A percentile compares a stretch with the other conserved stretches of the same genome.
Conservation (phyloP, 1,140 invertebrate genomes). For the Paraescarpia echinospica region DNA sequence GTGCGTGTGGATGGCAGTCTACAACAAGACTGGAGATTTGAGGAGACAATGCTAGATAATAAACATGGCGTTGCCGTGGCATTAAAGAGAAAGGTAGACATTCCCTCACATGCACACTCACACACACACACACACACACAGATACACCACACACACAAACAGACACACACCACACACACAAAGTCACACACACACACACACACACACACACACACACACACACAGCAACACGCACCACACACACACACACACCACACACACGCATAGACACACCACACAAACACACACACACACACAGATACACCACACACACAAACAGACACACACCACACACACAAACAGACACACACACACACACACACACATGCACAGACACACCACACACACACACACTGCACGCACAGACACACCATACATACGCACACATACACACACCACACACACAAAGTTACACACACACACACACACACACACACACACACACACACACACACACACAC, state of each 20-base stretch:
- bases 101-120: neutral
- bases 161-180: no score
- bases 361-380: no score
- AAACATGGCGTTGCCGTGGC: slow-evolving; percentile 82
- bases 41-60: slow-evolving; percentile 81
- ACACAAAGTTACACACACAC: neutral
- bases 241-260: neutral
- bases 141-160: no score
- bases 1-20: slow-evolving; percentile 68
- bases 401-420: no score
- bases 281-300: neutral
- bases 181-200: neutral
- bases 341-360: neutral
- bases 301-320: no score
- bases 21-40: slow-evolving; percentile 76
- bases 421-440: no score
- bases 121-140: neutral
- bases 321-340: neutral
- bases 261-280: no score
- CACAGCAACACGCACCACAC: no score
- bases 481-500: no score
- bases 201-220: no score
- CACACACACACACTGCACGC: no score
- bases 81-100: slow-evolving; percentile 20
- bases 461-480: neutral